phyloP scores from a whole-genome alignment of 2,888 invertebrate genomes.

The Tenthredo amoena region DNA sequence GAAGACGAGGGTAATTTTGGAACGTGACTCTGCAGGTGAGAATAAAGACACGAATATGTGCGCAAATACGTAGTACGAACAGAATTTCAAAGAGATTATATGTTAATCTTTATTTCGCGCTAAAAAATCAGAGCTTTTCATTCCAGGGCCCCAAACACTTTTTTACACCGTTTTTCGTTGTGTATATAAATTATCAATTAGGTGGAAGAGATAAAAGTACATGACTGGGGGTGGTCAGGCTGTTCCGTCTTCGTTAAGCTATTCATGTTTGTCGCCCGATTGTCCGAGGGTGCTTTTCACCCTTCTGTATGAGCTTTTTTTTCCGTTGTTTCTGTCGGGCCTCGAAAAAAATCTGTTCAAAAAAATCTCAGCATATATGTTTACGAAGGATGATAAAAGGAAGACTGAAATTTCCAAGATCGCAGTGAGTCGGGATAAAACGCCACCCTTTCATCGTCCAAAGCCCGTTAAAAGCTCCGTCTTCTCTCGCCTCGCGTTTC shows the following conservation, averaged over 20 bases:
- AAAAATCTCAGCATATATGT: not conserved
- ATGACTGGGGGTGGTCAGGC: not conserved
- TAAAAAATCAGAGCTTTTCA: not conserved
- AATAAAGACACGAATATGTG: not conserved
- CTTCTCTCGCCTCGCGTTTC: not conserved
- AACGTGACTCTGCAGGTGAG: not conserved
- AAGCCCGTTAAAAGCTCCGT: slow-evolving; percentile 12
- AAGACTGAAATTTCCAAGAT: not conserved
- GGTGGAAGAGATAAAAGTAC: slow-evolving; percentile 71
- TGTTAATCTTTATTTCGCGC: not conserved
- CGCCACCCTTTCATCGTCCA: not conserved
- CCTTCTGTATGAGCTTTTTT: not conserved
- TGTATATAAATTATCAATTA: slow-evolving; percentile 69
- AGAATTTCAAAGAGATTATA: not conserved
- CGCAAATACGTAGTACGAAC: not conserved
- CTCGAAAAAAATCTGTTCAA: not conserved
- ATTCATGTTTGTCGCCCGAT: slow-evolving; percentile 36
- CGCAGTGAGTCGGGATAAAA: not conserved
- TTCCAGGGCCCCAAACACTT: not conserved
- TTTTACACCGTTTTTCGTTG: not conserved
- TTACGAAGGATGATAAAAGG: not conserved
- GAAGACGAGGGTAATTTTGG: slow-evolving; percentile 2
- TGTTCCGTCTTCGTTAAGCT: slow-evolving; percentile 41
- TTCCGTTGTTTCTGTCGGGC: not conserved
- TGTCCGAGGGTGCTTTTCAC: not conserved